Evolutionary conservation across 2,113 vertebrate genomes (phyloP).

Genomic region (Heterotis niloticus): DNA sequence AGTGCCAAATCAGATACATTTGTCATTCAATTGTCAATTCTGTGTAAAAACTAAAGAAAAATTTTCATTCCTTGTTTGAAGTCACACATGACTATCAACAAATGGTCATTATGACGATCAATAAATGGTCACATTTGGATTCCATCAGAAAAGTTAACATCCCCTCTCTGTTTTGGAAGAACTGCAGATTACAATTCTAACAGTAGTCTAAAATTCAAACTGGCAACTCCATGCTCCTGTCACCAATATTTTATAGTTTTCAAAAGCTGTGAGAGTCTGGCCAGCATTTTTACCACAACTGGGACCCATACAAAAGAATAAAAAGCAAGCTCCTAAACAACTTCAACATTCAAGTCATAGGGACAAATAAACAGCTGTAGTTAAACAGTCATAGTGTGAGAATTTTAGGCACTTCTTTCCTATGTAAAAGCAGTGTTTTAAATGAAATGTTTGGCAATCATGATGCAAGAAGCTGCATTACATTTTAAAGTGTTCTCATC

Average conservation of each 20-base stretch:
- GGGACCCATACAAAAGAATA: conserved; percentile 69
- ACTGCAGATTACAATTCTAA: neutral
- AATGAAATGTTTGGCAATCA: conserved; percentile 75
- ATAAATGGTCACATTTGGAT: neutral
- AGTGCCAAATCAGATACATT: conserved; percentile 70
- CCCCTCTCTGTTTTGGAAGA: neutral
- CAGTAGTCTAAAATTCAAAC: conserved; percentile 18
- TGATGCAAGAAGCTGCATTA: conserved; percentile 54
- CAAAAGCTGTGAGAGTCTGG: neutral
- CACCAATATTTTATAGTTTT: conserved; percentile 12
- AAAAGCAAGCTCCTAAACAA: conserved; percentile 79
- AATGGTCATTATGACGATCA: neutral
- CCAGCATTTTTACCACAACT: conserved; percentile 36
- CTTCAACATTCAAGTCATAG: conserved; percentile 96
- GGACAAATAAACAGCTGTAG: conserved; percentile 68
- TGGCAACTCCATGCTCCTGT: neutral
- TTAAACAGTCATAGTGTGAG: conserved; percentile 78
- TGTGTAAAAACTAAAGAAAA: conserved; percentile 50
- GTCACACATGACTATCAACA: neutral
- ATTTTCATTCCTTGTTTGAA: conserved; percentile 24
- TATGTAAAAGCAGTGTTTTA: conserved; percentile 60
- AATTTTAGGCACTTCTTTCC: conserved; percentile 95
- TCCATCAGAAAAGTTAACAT: neutral
- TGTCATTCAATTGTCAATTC: conserved; percentile 14
- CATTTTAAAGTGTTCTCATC: conserved; percentile 42